Base-by-base conservation (phyloP, 2,888 invertebrate species). In the Kuschelorhynchus macadamiae region DNA sequence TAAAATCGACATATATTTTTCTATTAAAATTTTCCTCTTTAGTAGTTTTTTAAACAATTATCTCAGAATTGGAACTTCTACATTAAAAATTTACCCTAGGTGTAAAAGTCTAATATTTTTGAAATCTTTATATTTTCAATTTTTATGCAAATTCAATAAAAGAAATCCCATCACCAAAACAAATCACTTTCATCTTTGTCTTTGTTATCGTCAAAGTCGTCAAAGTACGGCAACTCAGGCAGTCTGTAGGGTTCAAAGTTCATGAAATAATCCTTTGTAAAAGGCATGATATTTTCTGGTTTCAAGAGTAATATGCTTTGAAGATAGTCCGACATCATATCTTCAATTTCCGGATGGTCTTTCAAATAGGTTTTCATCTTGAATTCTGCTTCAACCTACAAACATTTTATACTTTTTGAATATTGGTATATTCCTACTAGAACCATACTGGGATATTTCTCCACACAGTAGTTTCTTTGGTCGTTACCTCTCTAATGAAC, bases 281-380 rank as follows among this genome's bases (percentile, higher is more conserved):
- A 89, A 57, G 86, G 84, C 3, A 88, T 67, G 0, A 87, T 85
- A 56, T 88, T 87, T n/a, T 85, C 81, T 0, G 88, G 87, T 69
- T 87, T 87, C 74, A 90, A 81, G 32, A 88, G 77, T 33, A 90
- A 81, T 57, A 90, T 81, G 0, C 87, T 84, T 76, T 88, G 87
- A 11, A 88, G 83, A 73, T 89, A 91, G 78, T 91, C 90, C 0
- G 86, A 84, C 9, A 90, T 82, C 12, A 88, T 80, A 25, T 85
- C 82, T 20, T 87, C 85, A 32, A 90, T 80, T 69, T 87, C 86
- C 0, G 87, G 87, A 72, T 86, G 88, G 73, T 88, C 88, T 1
- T 82, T 80, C 55, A 88, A 78, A 79, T 89, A 90, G n/a, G 87
- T 85, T 49, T 84, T 86, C 57, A 87, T 86, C 77, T 87, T 85